Evolutionary conservation across 2,113 vertebrate genomes (phyloP), one percentile per base, ranked within the genome.

Genomic region (Oryzias javanicus): DNA sequence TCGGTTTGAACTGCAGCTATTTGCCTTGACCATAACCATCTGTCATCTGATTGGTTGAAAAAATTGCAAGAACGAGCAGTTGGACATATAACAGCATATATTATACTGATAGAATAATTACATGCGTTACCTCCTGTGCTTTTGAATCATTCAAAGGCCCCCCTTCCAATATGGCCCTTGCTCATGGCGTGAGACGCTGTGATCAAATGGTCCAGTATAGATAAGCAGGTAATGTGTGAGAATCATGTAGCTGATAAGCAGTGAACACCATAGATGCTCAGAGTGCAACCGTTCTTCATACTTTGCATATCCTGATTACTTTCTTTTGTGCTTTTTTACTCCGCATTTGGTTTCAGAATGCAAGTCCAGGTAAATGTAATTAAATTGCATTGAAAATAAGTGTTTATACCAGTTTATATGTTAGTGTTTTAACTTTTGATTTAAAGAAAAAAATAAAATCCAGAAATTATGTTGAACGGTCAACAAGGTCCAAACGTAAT

Each of bases 151-250:
- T 19, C 42, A 61, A 20, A 14, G 40, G 18, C 62, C 53, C 56
- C 25, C 62, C 55, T 27, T 20, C 61, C 62, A 62, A 55, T 35
- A 45, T 16, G 15, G 29, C 49, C 53, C 18, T 24, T 50, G 46
- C 52, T 72, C 59, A 62, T 24, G 3, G n/a, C 49, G 65, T 29
- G 49, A 47, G 42, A 57, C 40, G 15, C 46, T 41, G 16, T 62
- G 48, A 65, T 72, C 51, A 76, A 64, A 51, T 7, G 22, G 35
- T 17, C 42, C 17, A 14, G 19, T 56, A 50, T 52, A 54, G 52
- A 77, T 70, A 62, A 72, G 40, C 60, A 54, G 55, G 24, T 80
- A 58, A 59, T 63, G 45, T 27, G 56, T 64, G 50, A 64, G 71
- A 65, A 54, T 48, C 45, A 60, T 70, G 51, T 18, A 22, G 53